These are phyloP conservation scores for Parasteatoda lunata DNA, from an alignment of 2,888 invertebrate genomes.

Conservation along the genomic window DNA sequence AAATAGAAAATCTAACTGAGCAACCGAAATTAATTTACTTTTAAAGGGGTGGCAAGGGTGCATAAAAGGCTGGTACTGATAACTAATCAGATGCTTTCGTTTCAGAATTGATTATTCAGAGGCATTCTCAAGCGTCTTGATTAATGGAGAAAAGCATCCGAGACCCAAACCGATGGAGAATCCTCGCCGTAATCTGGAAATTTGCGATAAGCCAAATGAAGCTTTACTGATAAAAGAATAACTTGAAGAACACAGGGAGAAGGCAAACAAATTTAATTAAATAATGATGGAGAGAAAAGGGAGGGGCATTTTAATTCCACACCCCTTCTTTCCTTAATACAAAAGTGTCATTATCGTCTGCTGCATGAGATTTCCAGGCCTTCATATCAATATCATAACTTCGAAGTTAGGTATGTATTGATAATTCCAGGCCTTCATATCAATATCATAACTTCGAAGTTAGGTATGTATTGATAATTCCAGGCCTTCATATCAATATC, in stretches of 20 bases:
- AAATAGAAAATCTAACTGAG: constrained; percentile 37
- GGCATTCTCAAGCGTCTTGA: constrained; percentile 15
- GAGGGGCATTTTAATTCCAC: not conserved
- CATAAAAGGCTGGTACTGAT: constrained; percentile 26
- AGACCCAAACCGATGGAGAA: constrained; percentile 17
- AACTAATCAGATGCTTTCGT: constrained; percentile 59
- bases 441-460: not conserved
- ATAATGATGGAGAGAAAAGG: constrained; percentile 32
- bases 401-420: too few relatives aligned
- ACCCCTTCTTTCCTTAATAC: not conserved
- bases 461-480: too few relatives aligned
- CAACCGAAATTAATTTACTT: constrained; percentile 54
- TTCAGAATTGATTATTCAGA: constrained; percentile 33
- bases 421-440: not conserved
- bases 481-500: not conserved
- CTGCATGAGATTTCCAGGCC: not conserved
- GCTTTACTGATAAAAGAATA: constrained; percentile 54
- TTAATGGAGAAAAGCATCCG: constrained; percentile 36
- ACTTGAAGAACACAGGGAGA: constrained; percentile 29
- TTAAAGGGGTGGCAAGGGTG: constrained; percentile 23
- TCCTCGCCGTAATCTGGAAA: constrained; percentile 59
- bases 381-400: not conserved
- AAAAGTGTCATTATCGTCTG: constrained; percentile 1
- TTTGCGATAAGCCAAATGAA: constrained; percentile 65
- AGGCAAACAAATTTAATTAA: constrained; percentile 63